These are phyloP conservation scores for Bombus sibiricus DNA, from an alignment of 1,140 invertebrate genomes.

Conservation along the genomic window DNA sequence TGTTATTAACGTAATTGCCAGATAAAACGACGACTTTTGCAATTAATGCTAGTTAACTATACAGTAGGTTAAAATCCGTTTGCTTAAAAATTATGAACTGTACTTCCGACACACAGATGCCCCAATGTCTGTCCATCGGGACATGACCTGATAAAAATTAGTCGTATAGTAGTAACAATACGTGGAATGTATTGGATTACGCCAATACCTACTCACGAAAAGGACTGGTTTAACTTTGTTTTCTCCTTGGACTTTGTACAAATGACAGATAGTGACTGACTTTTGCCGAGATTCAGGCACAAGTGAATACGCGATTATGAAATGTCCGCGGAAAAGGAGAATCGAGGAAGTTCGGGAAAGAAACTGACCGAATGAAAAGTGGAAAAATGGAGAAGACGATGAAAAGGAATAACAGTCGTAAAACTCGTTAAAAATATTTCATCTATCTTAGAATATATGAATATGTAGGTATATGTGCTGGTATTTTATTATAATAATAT, in stretches of 20 bases:
- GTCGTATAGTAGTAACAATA: too few relatives aligned
- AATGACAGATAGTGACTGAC: too few relatives aligned
- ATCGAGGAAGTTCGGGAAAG: background rate
- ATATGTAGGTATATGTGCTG: background rate
- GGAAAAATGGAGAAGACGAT: background rate
- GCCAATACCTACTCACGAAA: rapidly evolving
- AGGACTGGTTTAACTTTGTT: background rate
- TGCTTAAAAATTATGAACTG: background rate
- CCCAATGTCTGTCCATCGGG: too few relatives aligned
- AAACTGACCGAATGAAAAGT: background rate
- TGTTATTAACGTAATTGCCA: background rate
- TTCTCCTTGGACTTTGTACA: conserved; percentile 12
- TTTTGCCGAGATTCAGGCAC: background rate
- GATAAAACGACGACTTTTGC: too few relatives aligned
- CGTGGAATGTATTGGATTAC: background rate
- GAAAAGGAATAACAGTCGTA: background rate
- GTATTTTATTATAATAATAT: too few relatives aligned
- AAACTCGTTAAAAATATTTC: background rate
- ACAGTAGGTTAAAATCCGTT: background rate
- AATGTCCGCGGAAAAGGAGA: background rate
- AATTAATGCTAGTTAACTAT: background rate
- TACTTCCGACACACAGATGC: background rate
- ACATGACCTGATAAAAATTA: background rate
- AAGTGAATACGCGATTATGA: background rate
- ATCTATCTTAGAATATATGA: background rate